These are phyloP conservation scores for Diachrysia chrysitis DNA, from an alignment of 2,888 invertebrate genomes.

Conservation along the genomic window DNA sequence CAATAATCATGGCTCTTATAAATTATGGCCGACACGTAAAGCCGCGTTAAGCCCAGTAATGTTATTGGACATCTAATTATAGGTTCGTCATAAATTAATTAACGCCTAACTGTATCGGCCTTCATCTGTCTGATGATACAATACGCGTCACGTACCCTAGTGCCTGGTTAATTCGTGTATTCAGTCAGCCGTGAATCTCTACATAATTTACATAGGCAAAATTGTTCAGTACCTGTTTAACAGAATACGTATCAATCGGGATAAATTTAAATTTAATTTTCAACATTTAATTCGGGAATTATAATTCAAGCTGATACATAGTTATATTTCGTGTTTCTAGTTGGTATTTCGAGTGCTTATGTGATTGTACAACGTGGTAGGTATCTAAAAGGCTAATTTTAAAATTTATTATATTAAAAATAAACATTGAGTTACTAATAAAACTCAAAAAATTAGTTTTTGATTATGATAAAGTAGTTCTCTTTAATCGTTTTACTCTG, in stretches of 20 bases:
- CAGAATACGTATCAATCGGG: conserved; percentile 53
- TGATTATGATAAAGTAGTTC: conserved; percentile 1
- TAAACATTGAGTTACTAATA: not conserved
- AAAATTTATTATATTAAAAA: not conserved
- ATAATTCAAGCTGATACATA: conserved; percentile 11
- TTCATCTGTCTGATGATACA: conserved; percentile 67
- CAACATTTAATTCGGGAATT: conserved; percentile 28
- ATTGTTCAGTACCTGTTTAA: conserved; percentile 52
- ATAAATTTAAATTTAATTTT: conserved; percentile 55
- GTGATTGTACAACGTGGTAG: not conserved
- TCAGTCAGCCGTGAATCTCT: conserved; percentile 58
- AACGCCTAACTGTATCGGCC: conserved; percentile 78
- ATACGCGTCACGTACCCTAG: conserved; percentile 55
- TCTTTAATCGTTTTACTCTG: not conserved
- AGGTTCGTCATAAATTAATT: conserved; percentile 82
- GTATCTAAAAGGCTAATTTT: not conserved
- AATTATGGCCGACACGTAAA: conserved; percentile 64
- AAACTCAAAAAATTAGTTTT: not conserved
- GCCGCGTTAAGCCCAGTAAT: conserved; percentile 69
- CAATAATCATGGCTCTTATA: conserved; percentile 63
- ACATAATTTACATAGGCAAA: conserved; percentile 62
- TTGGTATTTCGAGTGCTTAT: not conserved
- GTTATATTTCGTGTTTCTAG: conserved; percentile 1
- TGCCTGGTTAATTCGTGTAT: conserved; percentile 64
- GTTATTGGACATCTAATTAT: conserved; percentile 79